Percentiles rank a stretch among this genome's conserved stretches.
Evolutionary conservation across 2,888 invertebrate genomes (phyloP).

Genomic region (Hesperia comma): DNA sequence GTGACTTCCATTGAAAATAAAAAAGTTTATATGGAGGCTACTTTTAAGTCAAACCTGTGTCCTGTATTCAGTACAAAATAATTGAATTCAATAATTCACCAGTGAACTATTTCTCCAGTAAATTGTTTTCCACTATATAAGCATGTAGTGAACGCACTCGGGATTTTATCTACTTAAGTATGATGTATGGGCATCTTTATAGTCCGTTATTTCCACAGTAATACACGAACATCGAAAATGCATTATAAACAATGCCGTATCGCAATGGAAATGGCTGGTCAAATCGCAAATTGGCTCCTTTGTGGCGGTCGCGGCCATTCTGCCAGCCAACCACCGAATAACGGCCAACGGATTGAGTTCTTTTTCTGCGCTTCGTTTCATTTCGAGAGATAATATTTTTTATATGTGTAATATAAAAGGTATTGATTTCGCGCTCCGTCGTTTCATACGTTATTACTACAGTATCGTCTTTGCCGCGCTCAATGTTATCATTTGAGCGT

Average conservation of each 20-base stretch:
- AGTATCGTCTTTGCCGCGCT: slow-evolving; percentile 17
- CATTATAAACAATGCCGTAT: background rate
- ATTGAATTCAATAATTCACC: too few relatives aligned
- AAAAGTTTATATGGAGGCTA: too few relatives aligned
- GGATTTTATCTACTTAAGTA: too few relatives aligned
- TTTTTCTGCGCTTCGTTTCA: slow-evolving; percentile 21
- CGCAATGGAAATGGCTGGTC: slow-evolving; percentile 1
- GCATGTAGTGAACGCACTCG: too few relatives aligned
- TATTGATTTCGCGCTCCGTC: slow-evolving; percentile 33
- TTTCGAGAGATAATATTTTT: slow-evolving; percentile 32
- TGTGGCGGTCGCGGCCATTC: background rate
- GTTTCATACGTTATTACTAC: slow-evolving; percentile 29
- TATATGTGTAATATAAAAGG: slow-evolving; percentile 29
- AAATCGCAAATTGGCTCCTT: slow-evolving; percentile 18
- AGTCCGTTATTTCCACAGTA: background rate
- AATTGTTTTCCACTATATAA: too few relatives aligned
- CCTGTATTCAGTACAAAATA: too few relatives aligned
- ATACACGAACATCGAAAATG: background rate
- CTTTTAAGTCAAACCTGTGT: too few relatives aligned
- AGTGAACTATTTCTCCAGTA: too few relatives aligned
- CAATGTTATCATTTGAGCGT: slow-evolving; percentile 31
- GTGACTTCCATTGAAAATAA: too few relatives aligned
- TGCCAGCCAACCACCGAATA: slow-evolving; percentile 9
- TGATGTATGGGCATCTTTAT: too few relatives aligned
- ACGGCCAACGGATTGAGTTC: slow-evolving; percentile 19